phyloP scores from a whole-genome alignment of 2,888 invertebrate genomes.

The Microctonus hyperodae region DNA sequence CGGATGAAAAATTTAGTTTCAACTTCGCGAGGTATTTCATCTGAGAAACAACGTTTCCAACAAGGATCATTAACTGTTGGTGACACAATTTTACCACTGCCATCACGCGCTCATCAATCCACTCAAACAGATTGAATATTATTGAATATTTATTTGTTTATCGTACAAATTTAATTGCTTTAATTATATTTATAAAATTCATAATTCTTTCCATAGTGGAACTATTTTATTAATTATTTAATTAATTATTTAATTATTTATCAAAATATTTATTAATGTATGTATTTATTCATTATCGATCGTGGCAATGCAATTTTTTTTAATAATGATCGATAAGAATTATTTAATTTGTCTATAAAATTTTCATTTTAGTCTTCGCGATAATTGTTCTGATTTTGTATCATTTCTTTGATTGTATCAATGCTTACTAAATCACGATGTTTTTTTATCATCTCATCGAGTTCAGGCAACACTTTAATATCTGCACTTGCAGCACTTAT shows the following conservation, averaged over 20 bases:
- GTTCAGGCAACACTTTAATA: conserved; percentile 25
- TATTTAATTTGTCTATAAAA: no score
- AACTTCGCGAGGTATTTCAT: conserved; percentile 48
- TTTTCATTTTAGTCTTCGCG: conserved; percentile 8
- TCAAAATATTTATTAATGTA: not conserved
- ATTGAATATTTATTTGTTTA: conserved; percentile 3
- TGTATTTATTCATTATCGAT: no score
- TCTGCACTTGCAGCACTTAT: conserved; percentile 30
- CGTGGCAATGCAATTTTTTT: no score
- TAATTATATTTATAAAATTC: not conserved
- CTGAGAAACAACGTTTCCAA: conserved; percentile 54
- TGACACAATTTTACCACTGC: conserved; percentile 53
- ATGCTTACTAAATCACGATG: conserved; percentile 39
- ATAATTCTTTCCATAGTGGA: not conserved
- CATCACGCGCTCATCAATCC: conserved; percentile 53
- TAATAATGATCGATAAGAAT: no score
- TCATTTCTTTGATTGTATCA: conserved; percentile 39
- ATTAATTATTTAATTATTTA: not conserved
- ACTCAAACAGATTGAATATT: conserved; percentile 48
- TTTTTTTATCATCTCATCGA: conserved; percentile 32
- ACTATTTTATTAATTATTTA: conserved; percentile 6
- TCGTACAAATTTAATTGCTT: no score
- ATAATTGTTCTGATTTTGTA: conserved; percentile 8
- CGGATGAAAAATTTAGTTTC: conserved; percentile 48
- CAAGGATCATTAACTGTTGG: conserved; percentile 54